Percentiles rank a stretch among this genome's conserved stretches.
Conservation (phyloP, 2,888 invertebrate genomes). For the Drosophila nigricruria region DNA sequence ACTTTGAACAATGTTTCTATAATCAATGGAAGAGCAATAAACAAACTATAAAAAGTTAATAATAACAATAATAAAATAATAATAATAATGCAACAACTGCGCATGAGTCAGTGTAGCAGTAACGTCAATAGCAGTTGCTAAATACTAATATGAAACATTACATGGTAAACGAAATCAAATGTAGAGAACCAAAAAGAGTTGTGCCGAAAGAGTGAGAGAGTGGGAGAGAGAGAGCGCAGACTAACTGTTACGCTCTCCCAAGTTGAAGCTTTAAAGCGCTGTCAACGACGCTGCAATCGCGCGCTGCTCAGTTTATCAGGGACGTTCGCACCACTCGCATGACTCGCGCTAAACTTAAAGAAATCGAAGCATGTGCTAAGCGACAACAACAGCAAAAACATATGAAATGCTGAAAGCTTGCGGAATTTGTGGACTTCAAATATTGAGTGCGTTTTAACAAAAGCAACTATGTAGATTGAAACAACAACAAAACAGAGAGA, state of each 20-base stretch:
- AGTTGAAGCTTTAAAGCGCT: conserved; percentile 10
- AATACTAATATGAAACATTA: conserved; percentile 25
- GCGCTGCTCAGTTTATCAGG: conserved; percentile 52
- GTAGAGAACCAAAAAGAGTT: conserved; percentile 4
- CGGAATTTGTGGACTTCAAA: conserved; percentile 30
- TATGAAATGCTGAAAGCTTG: conserved; percentile 27
- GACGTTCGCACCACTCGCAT: conserved; percentile 43
- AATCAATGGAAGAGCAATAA: conserved; percentile 20
- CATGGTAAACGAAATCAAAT: conserved; percentile 4
- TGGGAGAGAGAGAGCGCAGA: not conserved
- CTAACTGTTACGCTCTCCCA: not conserved
- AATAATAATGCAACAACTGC: conserved; percentile 25
- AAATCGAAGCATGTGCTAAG: conserved; percentile 15
- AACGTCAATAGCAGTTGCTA: conserved; percentile 35
- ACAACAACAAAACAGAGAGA: conserved; percentile 38
- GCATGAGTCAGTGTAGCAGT: conserved; percentile 53
- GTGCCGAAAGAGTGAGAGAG: not conserved
- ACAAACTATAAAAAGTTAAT: conserved; percentile 11
- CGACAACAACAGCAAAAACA: conserved; percentile 5
- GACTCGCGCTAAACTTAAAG: conserved; percentile 21
- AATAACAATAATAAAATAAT: not conserved
- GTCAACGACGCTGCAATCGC: conserved; percentile 16
- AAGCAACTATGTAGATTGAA: conserved; percentile 9
- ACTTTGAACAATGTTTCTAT: conserved; percentile 31
- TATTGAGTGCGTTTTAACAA: conserved; percentile 22